These are phyloP conservation scores for Latrodectus hesperus DNA, from an alignment of 2,888 invertebrate species.

Conservation along the genomic window DNA sequence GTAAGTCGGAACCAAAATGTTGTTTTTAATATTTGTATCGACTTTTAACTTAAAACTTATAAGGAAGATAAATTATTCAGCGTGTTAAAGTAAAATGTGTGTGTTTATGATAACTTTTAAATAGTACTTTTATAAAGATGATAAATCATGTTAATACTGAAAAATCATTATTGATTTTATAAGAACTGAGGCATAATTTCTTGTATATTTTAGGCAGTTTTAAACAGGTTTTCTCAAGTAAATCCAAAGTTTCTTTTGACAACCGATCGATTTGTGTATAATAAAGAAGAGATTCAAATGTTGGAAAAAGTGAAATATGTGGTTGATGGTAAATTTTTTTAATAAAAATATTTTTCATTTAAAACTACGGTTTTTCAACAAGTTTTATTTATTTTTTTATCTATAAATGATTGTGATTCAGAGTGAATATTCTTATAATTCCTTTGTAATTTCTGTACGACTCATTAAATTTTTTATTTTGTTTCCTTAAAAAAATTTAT, in stretches of 20 bases:
- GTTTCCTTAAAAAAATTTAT: no score
- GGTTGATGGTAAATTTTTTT: constrained; percentile 45
- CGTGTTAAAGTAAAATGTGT: background rate
- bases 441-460: no score
- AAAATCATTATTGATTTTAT: background rate
- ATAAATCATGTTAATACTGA: background rate
- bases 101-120: no score
- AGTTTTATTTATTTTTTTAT: no score
- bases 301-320: constrained; percentile 76
- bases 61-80: background rate
- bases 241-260: constrained; percentile 78
- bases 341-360: background rate
- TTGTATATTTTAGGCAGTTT: constrained; percentile 74
- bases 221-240: constrained; percentile 76
- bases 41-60: background rate
- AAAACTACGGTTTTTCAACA: no score
- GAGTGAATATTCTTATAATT: no score
- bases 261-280: constrained; percentile 78
- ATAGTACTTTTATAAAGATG: background rate
- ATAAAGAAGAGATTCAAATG: constrained; percentile 77
- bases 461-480: no score
- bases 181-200: background rate
- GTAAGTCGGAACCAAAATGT: background rate
- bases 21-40: background rate
- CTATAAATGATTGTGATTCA: no score